Base-by-base conservation (phyloP, 2,113 vertebrate species). In the Megaceryle maxima region DNA sequence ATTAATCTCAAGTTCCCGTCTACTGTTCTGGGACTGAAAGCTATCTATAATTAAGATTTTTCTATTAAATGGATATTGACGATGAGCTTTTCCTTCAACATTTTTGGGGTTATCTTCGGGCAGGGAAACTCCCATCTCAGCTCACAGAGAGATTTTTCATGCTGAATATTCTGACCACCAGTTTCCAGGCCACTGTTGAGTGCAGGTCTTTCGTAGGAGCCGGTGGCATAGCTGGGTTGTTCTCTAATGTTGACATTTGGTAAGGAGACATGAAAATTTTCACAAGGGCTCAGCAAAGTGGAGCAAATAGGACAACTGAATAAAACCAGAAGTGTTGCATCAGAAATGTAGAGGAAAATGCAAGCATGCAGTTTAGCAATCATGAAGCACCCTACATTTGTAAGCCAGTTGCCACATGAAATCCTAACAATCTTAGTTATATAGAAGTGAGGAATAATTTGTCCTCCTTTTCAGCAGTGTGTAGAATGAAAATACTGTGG, bases 11-110 rank as follows among this genome's bases (percentile, higher is more conserved):
- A 88, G 96, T 93, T 95, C 90, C 96, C 1, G 0, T 94, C 80
- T 93, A 91, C 90, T 95, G 92, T 95, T 96, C 96, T 96, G 96
- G 96, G 96, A 97, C 94, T 85, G 70, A 94, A 96, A 96, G 77
- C 95, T 96, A 95, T 87, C 92, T 97, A 96, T 97, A 97, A 96
- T 96, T 97, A 96, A 97, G 88, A 92, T 95, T 96, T 96, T 96
- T 94, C 83, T 95, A 94, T 94, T 97, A 96, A 95, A 89, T 80
- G 77, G 92, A 31, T 94, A 95, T 96, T 91, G 83, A 87, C 5
- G 1, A 79, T 72, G 83, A 89, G 73, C 43, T 93, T 83, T 90
- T 53, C 62, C 0, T 0, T 64, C 80, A 93, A 17, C 66, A 28
- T 72, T 91, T 92, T 95, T 51, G 81, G 83, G 95, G 70, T 91